These are phyloP conservation scores for Etheostoma spectabile DNA, from an alignment of 2,113 vertebrate genomes.

Conservation along the genomic window DNA sequence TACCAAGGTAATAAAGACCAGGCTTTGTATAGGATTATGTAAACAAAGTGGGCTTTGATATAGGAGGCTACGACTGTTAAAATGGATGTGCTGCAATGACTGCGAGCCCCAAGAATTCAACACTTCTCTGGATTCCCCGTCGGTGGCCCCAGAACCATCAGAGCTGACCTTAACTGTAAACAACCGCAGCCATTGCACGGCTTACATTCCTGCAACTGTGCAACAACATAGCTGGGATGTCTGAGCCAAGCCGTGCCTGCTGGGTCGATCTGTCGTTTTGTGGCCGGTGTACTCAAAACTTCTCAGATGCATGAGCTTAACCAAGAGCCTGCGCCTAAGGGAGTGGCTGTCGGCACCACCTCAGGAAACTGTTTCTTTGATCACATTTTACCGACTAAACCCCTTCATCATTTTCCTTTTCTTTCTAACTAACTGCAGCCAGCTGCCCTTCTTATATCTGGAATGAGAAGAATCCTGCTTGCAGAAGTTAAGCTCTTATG, in stretches of 20 bases:
- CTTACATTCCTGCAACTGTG: constrained; percentile 68
- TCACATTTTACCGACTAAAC: constrained; percentile 66
- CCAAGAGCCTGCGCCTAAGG: constrained; percentile 57
- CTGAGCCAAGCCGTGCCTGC: constrained; percentile 56
- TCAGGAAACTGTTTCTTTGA: constrained; percentile 83
- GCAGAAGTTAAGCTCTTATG: constrained; percentile 60
- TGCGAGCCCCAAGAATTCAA: constrained; percentile 63
- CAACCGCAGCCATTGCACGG: constrained; percentile 55
- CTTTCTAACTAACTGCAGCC: constrained; percentile 80
- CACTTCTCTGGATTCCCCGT: constrained; percentile 62
- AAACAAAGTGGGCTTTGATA: constrained; percentile 76
- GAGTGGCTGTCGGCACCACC: constrained; percentile 83
- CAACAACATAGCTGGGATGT: constrained; percentile 75
- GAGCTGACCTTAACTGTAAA: constrained; percentile 70
- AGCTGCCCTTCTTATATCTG: constrained; percentile 76
- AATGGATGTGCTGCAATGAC: constrained; percentile 63
- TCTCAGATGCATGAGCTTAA: constrained; percentile 35
- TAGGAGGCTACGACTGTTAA: constrained; percentile 45
- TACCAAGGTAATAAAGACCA: constrained; percentile 70
- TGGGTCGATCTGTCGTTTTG: constrained; percentile 28
- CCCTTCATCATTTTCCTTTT: constrained; percentile 61
- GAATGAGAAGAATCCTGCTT: constrained; percentile 83
- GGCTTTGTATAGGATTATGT: constrained; percentile 70
- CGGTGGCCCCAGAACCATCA: constrained; percentile 61
- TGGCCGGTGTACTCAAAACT: constrained; percentile 32